phyloP scores from a whole-genome alignment of 2,797 vertebrate genomes.

The Xiphorhynchus erythropygius region DNA sequence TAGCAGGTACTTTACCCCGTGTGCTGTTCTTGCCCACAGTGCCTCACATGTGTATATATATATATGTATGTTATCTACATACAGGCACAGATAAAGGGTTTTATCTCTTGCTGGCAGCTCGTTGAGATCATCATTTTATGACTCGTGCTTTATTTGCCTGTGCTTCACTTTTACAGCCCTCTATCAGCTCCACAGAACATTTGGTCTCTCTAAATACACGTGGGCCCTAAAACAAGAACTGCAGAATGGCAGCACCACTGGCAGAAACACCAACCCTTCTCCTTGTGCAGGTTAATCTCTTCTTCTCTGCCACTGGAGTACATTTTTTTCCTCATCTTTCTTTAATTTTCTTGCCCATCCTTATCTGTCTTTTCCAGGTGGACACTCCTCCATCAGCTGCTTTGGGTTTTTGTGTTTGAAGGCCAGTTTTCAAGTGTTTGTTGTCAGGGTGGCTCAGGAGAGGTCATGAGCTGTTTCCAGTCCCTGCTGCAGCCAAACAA shows the following conservation, averaged over 20 bases:
- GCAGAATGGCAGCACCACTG: not conserved
- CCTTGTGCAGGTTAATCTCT: not conserved
- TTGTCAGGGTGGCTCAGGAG: not conserved
- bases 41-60: accelerated
- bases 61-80: accelerated
- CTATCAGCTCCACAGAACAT: not conserved
- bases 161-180: not conserved
- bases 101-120: not conserved
- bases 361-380: not conserved
- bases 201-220: not conserved
- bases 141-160: not conserved
- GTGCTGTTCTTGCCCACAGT: not conserved
- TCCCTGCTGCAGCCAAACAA: not conserved
- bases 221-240: not conserved
- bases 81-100: not conserved
- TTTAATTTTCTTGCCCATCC: not conserved
- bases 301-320: not conserved
- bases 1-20: not conserved
- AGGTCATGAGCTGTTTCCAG: not conserved
- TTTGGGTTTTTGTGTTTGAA: not conserved
- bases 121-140: not conserved
- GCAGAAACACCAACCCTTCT: not conserved
- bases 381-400: accelerated
- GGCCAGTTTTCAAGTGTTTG: accelerated
- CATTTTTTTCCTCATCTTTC: accelerated